These are phyloP conservation scores for Formica aserva DNA, from an alignment of 2,888 invertebrate genomes.

Conservation along the genomic window DNA sequence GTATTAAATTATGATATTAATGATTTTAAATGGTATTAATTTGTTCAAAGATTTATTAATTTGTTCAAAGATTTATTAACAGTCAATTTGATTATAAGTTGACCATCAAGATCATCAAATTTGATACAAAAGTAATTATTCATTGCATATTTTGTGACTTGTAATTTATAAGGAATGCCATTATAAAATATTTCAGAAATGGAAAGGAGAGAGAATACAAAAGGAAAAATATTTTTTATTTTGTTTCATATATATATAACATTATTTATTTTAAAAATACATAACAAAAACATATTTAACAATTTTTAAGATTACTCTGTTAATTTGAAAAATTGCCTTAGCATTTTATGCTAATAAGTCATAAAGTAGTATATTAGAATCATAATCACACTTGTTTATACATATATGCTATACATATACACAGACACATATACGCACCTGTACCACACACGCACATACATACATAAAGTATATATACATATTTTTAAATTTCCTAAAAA, in stretches of 20 bases:
- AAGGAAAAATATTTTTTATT: neutral
- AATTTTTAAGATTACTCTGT: neutral
- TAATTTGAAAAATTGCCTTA: slow-evolving; percentile 4
- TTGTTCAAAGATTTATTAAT: too few species aligned
- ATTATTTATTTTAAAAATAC: slow-evolving; percentile 31
- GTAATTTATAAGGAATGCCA: neutral
- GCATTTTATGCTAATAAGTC: neutral
- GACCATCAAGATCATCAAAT: too few species aligned
- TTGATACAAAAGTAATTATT: too few species aligned
- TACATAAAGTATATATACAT: neutral
- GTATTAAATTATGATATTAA: too few species aligned
- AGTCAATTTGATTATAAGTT: too few species aligned
- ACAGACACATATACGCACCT: neutral
- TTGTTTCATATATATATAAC: neutral
- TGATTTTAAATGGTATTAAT: too few species aligned
- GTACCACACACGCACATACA: too few species aligned
- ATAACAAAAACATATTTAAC: neutral
- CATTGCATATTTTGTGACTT: neutral
- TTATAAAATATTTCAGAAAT: neutral
- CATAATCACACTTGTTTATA: slow-evolving; percentile 3
- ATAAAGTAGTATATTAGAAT: neutral
- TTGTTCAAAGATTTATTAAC: too few species aligned
- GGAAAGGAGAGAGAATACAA: neutral
- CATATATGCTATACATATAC: neutral
- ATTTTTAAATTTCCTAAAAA: neutral